phyloP scores from a whole-genome alignment of 2,888 invertebrate species.

The Odontocerum albicorne region DNA sequence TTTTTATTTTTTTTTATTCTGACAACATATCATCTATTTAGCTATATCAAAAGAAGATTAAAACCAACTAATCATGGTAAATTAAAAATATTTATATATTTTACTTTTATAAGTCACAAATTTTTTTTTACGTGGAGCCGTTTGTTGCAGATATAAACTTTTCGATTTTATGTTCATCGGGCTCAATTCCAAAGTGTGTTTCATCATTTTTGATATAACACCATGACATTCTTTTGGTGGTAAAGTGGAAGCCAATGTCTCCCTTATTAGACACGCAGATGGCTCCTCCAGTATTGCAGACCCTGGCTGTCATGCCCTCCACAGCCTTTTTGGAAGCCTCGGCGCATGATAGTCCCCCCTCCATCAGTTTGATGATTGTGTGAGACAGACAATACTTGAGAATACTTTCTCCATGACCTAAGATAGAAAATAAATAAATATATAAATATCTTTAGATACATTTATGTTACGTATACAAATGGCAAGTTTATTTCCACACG shows the following conservation, averaged over 20 bases:
- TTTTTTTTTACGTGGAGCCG: too few relatives aligned
- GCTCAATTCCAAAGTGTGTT: slow-evolving; percentile 2
- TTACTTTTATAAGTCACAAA: too few relatives aligned
- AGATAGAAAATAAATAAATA: slow-evolving; percentile 37
- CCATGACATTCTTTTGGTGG: slow-evolving; percentile 51
- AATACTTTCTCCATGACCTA: slow-evolving; percentile 84
- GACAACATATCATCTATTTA: too few relatives aligned
- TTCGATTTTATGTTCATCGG: not conserved
- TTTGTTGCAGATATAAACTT: too few relatives aligned
- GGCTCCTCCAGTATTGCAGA: slow-evolving; percentile 45
- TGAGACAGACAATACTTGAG: slow-evolving; percentile 76
- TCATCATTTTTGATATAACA: slow-evolving; percentile 24
- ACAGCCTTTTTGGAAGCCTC: slow-evolving; percentile 65
- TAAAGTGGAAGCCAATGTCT: slow-evolving; percentile 53
- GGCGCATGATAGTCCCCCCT: slow-evolving; percentile 57
- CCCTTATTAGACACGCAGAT: slow-evolving; percentile 43
- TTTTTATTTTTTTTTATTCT: too few relatives aligned
- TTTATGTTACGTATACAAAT: too few relatives aligned
- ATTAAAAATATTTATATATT: too few relatives aligned
- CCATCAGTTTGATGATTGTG: slow-evolving; percentile 67
- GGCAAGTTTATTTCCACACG: too few relatives aligned
- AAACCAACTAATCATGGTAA: too few relatives aligned
- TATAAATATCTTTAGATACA: too few relatives aligned
- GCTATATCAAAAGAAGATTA: too few relatives aligned
- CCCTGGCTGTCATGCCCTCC: slow-evolving; percentile 43